phyloP scores from a whole-genome alignment of 2,113 vertebrate species.

The Hippocampus barbouri region DNA sequence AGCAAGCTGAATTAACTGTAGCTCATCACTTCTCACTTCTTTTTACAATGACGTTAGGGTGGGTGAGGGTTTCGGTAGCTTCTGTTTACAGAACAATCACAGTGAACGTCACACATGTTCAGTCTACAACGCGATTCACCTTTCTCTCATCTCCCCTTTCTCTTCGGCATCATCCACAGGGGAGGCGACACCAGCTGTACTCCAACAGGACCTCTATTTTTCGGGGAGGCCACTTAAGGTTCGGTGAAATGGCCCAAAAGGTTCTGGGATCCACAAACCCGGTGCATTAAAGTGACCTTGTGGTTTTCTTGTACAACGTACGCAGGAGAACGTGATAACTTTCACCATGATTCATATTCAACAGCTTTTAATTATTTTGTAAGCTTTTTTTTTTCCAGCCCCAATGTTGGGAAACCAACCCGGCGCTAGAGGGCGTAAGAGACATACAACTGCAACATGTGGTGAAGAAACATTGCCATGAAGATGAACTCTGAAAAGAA shows the following conservation, averaged over 20 bases:
- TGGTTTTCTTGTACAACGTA: not conserved
- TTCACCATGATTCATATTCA: not conserved
- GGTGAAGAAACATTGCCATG: not conserved
- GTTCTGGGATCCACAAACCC: not conserved
- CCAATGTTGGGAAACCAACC: too few relatives aligned
- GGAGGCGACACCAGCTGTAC: constrained; percentile 17
- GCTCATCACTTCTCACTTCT: too few relatives aligned
- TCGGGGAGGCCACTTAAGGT: not conserved
- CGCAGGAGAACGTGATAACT: not conserved
- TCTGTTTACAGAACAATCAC: too few relatives aligned
- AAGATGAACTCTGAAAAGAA: not conserved
- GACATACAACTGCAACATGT: not conserved
- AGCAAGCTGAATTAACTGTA: too few relatives aligned
- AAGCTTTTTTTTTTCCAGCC: not conserved
- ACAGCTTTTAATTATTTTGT: not conserved
- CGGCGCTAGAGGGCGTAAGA: constrained; percentile 62
- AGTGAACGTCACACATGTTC: not conserved
- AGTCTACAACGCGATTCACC: too few relatives aligned
- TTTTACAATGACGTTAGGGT: too few relatives aligned
- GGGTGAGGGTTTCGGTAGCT: too few relatives aligned
- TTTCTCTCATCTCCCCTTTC: not conserved
- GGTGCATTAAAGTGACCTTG: not conserved
- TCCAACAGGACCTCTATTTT: constrained; percentile 3
- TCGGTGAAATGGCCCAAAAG: not conserved
- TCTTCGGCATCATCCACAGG: constrained; percentile 11